These are phyloP conservation scores for Platysternon megacephalum DNA, from an alignment of 2,113 vertebrate genomes.

Conservation along the genomic window DNA sequence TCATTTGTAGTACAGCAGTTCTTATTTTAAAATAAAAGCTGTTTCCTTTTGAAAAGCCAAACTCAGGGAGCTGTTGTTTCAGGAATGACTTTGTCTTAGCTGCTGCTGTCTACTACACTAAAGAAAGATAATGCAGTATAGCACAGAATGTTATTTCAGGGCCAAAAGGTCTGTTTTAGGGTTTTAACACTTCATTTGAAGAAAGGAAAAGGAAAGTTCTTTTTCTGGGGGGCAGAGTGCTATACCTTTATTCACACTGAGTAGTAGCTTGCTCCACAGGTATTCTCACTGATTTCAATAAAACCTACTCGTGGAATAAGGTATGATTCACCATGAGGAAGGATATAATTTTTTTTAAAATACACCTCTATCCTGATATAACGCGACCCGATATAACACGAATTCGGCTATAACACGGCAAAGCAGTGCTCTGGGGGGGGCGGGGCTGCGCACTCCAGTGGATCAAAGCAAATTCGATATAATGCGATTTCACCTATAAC, in stretches of 20 bases:
- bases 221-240: constrained; percentile 3
- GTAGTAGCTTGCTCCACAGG: background rate
- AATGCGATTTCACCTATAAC: too few species aligned
- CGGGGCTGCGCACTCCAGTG: too few species aligned
- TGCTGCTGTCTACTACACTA: background rate
- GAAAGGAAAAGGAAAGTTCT: background rate
- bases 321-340: background rate
- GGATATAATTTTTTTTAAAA: background rate
- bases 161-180: background rate
- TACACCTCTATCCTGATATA: too few species aligned
- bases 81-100: background rate
- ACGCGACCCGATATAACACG: too few species aligned
- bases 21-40: background rate
- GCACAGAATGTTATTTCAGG: constrained; percentile 3
- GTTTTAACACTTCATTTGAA: background rate
- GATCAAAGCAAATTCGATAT: too few species aligned
- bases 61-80: background rate
- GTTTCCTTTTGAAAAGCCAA: background rate
- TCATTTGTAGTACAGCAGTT: background rate
- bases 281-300: background rate
- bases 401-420: too few species aligned
- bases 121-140: background rate
- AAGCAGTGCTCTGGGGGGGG: too few species aligned
- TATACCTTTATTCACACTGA: constrained; percentile 3
- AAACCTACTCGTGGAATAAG: background rate